Percentiles rank a stretch among this genome's conserved stretches.
Evolutionary conservation across 2,888 invertebrate genomes (phyloP).

Genomic region (Mythimna pallens): DNA sequence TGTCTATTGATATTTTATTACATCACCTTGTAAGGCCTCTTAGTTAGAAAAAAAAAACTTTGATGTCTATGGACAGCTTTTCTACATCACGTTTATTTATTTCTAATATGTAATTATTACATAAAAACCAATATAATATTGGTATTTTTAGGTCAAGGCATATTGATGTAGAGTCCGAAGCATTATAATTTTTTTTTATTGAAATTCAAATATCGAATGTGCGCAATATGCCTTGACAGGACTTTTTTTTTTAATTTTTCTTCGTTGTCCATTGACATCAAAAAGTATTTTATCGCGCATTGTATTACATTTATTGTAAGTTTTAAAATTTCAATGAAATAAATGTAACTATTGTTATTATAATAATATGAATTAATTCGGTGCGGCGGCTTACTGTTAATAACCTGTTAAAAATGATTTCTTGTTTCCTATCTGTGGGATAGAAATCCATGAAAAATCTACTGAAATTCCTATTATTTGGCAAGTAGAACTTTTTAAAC

Average conservation of each 20-base stretch:
- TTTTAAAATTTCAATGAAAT: slow-evolving; percentile 31
- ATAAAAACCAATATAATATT: background rate
- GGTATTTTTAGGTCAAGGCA: background rate
- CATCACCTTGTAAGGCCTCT: slow-evolving; percentile 51
- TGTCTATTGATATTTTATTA: slow-evolving; percentile 64
- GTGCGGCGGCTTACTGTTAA: slow-evolving; percentile 35
- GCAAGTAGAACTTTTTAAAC: background rate
- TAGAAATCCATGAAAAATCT: background rate
- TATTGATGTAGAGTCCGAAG: background rate
- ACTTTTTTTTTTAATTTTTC: background rate
- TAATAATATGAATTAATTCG: slow-evolving; percentile 17
- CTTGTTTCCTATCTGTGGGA: background rate
- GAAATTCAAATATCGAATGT: background rate
- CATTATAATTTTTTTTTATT: too few relatives aligned
- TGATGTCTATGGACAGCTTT: slow-evolving; percentile 30
- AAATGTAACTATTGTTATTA: slow-evolving; percentile 47
- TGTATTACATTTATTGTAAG: slow-evolving; percentile 34
- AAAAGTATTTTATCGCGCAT: slow-evolving; percentile 23
- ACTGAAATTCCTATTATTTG: background rate
- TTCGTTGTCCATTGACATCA: slow-evolving; percentile 16
- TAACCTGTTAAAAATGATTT: background rate
- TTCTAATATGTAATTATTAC: background rate
- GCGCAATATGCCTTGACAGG: background rate
- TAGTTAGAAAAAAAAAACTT: slow-evolving; percentile 49
- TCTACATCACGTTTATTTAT: slow-evolving; percentile 24